Conservation (phyloP, 2,797 vertebrate genomes). For the Xiphophorus birchmanni region DNA sequence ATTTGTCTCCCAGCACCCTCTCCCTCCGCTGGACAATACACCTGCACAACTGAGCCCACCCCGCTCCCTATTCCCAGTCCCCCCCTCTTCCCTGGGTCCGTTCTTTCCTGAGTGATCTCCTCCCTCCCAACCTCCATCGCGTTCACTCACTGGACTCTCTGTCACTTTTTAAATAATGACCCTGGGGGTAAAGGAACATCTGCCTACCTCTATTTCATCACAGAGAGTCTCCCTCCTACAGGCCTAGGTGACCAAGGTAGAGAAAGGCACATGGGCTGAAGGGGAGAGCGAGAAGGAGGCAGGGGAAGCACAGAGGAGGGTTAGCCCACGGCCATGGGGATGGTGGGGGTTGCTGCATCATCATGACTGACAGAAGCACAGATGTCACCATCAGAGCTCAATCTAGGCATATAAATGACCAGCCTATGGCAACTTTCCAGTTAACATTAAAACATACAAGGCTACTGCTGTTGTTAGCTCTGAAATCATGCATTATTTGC, state of each 20-base stretch:
- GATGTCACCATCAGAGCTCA: conserved; percentile 84
- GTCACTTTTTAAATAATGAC: conserved; percentile 95
- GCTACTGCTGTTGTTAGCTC: conserved; percentile 29
- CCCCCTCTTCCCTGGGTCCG: conserved; percentile 4
- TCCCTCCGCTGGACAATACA: conserved; percentile 88
- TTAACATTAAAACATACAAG: conserved; percentile 63
- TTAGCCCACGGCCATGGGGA: conserved; percentile 76
- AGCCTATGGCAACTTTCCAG: conserved; percentile 72
- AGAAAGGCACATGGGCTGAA: conserved; percentile 32
- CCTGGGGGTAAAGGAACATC: conserved; percentile 87
- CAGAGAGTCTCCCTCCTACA: conserved; percentile 76
- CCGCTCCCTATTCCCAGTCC: conserved; percentile 1
- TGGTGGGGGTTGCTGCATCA: conserved; percentile 70
- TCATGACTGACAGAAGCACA: conserved; percentile 84
- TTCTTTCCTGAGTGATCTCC: conserved; percentile 48
- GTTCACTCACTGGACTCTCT: conserved; percentile 76
- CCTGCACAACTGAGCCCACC: conserved; percentile 81
- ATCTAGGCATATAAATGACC: conserved; percentile 82
- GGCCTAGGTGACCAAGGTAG: conserved; percentile 66
- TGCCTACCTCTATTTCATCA: conserved; percentile 90
- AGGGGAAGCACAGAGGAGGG: conserved; percentile 74
- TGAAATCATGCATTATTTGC: conserved; percentile 42
- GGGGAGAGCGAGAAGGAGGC: conserved; percentile 45
- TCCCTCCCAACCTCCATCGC: conserved; percentile 47
- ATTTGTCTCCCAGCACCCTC: conserved; percentile 95